These are phyloP conservation scores for Peromyscus nudipes DNA, from an alignment of 2,797 vertebrate genomes.

Conservation along the genomic window DNA sequence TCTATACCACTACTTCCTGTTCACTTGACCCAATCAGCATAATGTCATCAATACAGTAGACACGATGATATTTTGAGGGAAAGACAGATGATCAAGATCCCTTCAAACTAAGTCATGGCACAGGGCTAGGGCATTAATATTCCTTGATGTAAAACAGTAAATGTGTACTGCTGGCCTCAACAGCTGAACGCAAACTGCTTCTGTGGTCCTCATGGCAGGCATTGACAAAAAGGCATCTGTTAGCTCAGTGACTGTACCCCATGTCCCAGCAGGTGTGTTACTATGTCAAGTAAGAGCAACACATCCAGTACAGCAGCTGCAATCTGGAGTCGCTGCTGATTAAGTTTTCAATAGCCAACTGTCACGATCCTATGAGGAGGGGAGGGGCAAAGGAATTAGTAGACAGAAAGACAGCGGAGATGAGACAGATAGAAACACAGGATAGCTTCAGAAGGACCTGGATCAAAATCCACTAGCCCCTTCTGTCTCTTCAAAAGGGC, in stretches of 20 bases:
- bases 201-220: neutral
- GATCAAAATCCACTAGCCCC: no score
- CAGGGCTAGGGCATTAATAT: neutral
- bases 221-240: neutral
- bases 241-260: neutral
- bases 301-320: neutral
- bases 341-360: no score
- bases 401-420: no score
- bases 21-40: neutral
- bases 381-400: no score
- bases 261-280: neutral
- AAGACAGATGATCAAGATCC: neutral
- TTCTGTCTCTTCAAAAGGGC: no score
- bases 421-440: no score
- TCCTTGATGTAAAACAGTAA: neutral
- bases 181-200: neutral
- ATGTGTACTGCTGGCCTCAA: neutral
- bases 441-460: no score
- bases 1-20: neutral
- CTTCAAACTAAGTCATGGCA: neutral
- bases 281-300: neutral
- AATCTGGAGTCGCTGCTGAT: neutral
- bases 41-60: neutral
- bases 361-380: no score
- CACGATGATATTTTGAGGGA: neutral